Evolutionary conservation across 2,797 vertebrate genomes (phyloP), one percentile per base, ranked within the genome.

Genomic region (Schizopygopsis pylzovi): DNA sequence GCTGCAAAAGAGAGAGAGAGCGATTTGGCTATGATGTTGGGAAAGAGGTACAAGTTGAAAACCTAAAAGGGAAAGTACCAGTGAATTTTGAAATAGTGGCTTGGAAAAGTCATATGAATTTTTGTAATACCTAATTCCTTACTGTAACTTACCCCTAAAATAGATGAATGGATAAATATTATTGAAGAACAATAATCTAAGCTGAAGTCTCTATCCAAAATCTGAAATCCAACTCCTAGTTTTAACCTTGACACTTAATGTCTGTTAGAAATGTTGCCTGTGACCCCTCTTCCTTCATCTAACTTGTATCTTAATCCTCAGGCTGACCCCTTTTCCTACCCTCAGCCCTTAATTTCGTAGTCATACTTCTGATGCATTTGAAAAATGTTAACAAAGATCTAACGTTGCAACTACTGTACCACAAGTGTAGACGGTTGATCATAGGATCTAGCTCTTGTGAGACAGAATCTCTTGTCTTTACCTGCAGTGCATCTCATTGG

Each of bases 1-100:
- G 83, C 90, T 83, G 68, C 56, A 86, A 72, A 49, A 47, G 18
- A 76, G 72, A 59, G 28, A 70, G 39, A 63, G 39, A 80, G 65
- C 47, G 43, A 7, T 49, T 80, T 43, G 68, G 68, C 39, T 33
- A 73, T 43, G 7, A 39, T 82, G 76, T 37, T 41, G 49, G 47
- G 33, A 59, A 56, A 85, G 70, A 39, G 33, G 63, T 39, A 56
- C 16, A 49, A 67, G 63, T 37, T n/a, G 9, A 47, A 84, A 47
- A 37, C 37, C 9, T 47, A 65, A 67, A 18, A 67, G 65, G 33
- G 63, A 22, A 77, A 65, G 47, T 83, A 63, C 43, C 33, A 25
- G 13, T 81, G 45, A 33, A 20, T 82, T 59, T 43, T 82, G n/a
- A 86, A 68, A 45, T 28, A 56, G n/a, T 67, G 15, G 6, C 28